Percentiles rank a stretch among this genome's conserved stretches.
Conservation (phyloP, 2,113 vertebrate species). For the Bufo bufo region DNA sequence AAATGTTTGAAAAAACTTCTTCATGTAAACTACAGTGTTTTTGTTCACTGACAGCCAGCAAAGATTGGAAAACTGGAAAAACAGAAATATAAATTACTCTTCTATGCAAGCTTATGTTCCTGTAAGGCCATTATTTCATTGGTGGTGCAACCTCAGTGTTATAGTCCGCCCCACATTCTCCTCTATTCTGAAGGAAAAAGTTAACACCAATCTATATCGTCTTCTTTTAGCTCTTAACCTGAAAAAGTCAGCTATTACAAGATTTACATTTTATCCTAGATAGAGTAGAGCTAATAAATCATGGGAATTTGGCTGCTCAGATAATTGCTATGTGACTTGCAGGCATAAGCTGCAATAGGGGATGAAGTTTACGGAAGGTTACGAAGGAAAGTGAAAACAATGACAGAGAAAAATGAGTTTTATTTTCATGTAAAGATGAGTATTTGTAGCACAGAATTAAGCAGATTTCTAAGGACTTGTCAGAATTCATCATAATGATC, state of each 20-base stretch:
- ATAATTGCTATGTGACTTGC: constrained; percentile 74
- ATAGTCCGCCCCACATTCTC: constrained; percentile 65
- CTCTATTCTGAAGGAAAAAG: constrained; percentile 69
- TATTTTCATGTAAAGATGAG: constrained; percentile 63
- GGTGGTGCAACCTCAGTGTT: constrained; percentile 36
- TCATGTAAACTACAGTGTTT: no score
- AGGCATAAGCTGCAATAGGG: constrained; percentile 59
- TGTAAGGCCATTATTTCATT: background rate
- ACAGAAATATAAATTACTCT: no score
- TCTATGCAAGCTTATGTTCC: no score
- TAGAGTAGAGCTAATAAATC: constrained; percentile 79
- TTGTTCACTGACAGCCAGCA: no score
- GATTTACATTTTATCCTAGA: constrained; percentile 78
- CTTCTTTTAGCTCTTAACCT: constrained; percentile 69
- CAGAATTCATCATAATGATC: background rate
- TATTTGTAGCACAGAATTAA: background rate
- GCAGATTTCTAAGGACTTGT: background rate
- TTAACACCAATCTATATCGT: constrained; percentile 72
- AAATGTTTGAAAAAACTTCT: no score
- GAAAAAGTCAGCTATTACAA: constrained; percentile 79
- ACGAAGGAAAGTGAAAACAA: constrained; percentile 60
- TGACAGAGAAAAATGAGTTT: constrained; percentile 75
- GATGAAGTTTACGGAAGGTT: constrained; percentile 60
- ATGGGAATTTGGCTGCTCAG: constrained; percentile 66
- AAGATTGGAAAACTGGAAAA: no score